phyloP scores from a whole-genome alignment of 2,113 vertebrate species.

The Actenoides hombroni region DNA sequence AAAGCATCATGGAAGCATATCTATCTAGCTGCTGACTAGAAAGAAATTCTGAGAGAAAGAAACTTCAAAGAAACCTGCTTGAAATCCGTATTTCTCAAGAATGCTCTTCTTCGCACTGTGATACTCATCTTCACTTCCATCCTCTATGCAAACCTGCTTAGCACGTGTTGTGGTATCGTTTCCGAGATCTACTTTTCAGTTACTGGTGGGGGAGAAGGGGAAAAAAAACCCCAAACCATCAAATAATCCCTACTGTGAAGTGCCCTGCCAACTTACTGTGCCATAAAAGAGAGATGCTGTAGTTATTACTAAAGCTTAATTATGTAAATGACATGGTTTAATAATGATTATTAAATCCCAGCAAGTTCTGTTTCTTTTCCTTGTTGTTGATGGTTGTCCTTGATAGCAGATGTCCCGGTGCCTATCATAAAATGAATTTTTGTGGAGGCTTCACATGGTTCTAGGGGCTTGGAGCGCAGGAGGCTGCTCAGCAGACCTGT shows the following conservation, averaged over 20 bases:
- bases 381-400: not conserved
- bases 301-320: not conserved
- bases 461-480: not conserved
- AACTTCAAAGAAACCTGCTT: not conserved
- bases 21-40: not conserved
- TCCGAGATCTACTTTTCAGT: not conserved
- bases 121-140: not conserved
- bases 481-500: not conserved
- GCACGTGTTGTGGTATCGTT: not conserved
- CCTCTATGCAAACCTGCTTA: not conserved
- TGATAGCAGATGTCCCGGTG: not conserved
- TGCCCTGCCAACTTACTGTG: not conserved
- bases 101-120: not conserved
- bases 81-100: not conserved
- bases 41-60: not conserved
- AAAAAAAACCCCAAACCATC: not conserved
- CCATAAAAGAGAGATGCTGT: not conserved
- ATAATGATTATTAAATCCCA: constrained; percentile 31
- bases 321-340: constrained; percentile 13
- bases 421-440: not conserved
- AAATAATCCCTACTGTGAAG: not conserved
- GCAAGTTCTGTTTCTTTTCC: constrained; percentile 7
- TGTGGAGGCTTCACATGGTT: not conserved
- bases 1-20: not conserved
- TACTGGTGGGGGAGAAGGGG: not conserved